Evolutionary conservation across 2,888 invertebrate species (phyloP).

Genomic region (Chromoteleia sp.): DNA sequence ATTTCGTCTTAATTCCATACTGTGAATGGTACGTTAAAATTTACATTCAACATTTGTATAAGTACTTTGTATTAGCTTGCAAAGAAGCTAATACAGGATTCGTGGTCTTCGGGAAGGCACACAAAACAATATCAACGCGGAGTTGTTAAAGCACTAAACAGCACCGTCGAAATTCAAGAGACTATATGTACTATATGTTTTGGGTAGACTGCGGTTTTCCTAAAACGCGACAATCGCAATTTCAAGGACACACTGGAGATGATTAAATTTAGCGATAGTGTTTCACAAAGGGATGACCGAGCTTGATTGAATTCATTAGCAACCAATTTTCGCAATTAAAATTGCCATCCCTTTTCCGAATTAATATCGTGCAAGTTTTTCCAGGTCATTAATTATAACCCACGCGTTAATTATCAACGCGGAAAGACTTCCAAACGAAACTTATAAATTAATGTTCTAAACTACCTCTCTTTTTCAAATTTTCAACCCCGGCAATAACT

Average conservation of each 20-base stretch:
- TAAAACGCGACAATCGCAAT: slow-evolving; percentile 53
- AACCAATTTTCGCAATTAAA: slow-evolving; percentile 53
- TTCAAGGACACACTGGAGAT: slow-evolving; percentile 59
- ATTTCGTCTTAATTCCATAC: too few species aligned
- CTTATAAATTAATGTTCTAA: slow-evolving; percentile 50
- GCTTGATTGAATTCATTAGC: slow-evolving; percentile 54
- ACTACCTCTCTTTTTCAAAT: slow-evolving; percentile 54
- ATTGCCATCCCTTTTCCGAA: slow-evolving; percentile 10
- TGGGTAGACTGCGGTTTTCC: slow-evolving; percentile 66
- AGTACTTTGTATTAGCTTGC: slow-evolving; percentile 32
- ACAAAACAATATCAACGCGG: slow-evolving; percentile 78
- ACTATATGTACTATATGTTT: slow-evolving; percentile 50
- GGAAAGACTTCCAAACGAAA: slow-evolving; percentile 32
- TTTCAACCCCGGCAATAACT: slow-evolving; percentile 73
- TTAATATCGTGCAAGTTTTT: slow-evolving; percentile 12
- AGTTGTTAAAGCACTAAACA: slow-evolving; percentile 56
- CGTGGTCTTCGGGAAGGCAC: slow-evolving; percentile 78
- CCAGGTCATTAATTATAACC: neutral
- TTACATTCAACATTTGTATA: slow-evolving; percentile 16
- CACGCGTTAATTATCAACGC: slow-evolving; percentile 36
- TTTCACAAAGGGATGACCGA: slow-evolving; percentile 58
- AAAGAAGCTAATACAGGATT: slow-evolving; percentile 78
- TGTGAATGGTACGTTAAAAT: too few species aligned
- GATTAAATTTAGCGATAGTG: slow-evolving; percentile 62
- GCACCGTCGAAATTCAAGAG: slow-evolving; percentile 50